Evolutionary conservation across 2,113 vertebrate species (phyloP).

Genomic region (Prietella phreatophila): DNA sequence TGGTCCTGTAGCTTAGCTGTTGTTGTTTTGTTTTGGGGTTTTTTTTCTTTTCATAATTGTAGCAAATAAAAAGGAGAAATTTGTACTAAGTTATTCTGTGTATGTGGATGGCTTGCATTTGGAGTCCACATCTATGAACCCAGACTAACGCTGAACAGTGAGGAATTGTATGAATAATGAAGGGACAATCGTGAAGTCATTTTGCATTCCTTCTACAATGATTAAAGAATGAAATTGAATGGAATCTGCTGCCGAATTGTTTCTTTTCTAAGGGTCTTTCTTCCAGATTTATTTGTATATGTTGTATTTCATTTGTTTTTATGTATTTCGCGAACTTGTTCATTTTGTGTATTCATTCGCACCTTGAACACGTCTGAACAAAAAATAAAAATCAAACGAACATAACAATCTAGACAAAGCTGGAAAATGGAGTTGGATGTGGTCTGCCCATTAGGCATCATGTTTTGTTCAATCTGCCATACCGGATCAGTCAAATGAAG

Average conservation of each 20-base stretch:
- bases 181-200: slow-evolving; percentile 40
- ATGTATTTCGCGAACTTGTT: neutral
- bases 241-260: slow-evolving; percentile 12
- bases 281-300: neutral
- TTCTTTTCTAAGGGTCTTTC: neutral
- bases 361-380: neutral
- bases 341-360: neutral
- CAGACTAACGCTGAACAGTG: slow-evolving; percentile 19
- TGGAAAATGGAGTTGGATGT: neutral
- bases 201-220: slow-evolving; percentile 50
- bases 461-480: neutral
- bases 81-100: slow-evolving; percentile 28
- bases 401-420: neutral
- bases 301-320: too few relatives aligned
- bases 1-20: slow-evolving; percentile 18
- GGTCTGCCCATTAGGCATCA: neutral
- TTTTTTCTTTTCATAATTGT: slow-evolving; percentile 33
- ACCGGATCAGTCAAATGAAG: neutral
- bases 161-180: slow-evolving; percentile 23
- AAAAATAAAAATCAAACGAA: neutral
- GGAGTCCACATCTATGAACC: slow-evolving; percentile 30
- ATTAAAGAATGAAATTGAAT: slow-evolving; percentile 52
- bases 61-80: slow-evolving; percentile 37
- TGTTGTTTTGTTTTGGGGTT: neutral
- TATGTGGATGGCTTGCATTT: slow-evolving; percentile 28